These are phyloP conservation scores for Leptobrachium leishanense DNA, from an alignment of 2,113 vertebrate genomes.

Conservation along the genomic window DNA sequence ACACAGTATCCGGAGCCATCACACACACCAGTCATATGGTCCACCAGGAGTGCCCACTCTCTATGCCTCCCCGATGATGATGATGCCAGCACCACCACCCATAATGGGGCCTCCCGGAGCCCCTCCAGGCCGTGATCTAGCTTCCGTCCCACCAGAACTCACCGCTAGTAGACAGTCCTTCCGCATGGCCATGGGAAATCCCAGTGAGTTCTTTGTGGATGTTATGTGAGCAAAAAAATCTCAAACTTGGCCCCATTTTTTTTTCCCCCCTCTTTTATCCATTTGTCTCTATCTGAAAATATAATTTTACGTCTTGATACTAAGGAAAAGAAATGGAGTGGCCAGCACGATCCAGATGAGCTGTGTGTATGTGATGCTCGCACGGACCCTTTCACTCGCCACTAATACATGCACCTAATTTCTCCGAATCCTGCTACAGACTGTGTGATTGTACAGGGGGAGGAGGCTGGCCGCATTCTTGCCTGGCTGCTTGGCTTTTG, in stretches of 20 bases:
- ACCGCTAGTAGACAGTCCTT: constrained; percentile 93
- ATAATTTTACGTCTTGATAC: constrained; percentile 62
- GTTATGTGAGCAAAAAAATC: constrained; percentile 83
- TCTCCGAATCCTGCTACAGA: constrained; percentile 29
- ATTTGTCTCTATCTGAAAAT: constrained; percentile 32
- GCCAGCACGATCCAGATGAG: constrained; percentile 51
- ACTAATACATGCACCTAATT: constrained; percentile 48
- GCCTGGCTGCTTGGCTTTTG: constrained; percentile 47
- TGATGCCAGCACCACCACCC: constrained; percentile 73
- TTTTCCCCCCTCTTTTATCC: constrained; percentile 16
- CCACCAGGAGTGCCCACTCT: constrained; percentile 74
- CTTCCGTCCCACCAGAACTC: constrained; percentile 90
- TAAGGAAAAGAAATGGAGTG: constrained; percentile 55
- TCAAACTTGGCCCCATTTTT: constrained; percentile 15
- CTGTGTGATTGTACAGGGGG: constrained; percentile 41
- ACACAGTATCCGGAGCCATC: constrained; percentile 76
- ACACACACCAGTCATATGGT: constrained; percentile 80
- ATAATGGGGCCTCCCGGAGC: constrained; percentile 77
- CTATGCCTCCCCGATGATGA: constrained; percentile 77
- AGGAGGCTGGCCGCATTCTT: constrained; percentile 38
- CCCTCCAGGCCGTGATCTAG: constrained; percentile 82
- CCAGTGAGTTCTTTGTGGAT: constrained; percentile 95
- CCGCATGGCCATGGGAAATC: constrained; percentile 93
- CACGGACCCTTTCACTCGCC: constrained; percentile 38
- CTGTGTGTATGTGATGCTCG: constrained; percentile 44